These are phyloP conservation scores for Oligia fasciuncula DNA, from an alignment of 2,888 invertebrate genomes.

Conservation along the genomic window DNA sequence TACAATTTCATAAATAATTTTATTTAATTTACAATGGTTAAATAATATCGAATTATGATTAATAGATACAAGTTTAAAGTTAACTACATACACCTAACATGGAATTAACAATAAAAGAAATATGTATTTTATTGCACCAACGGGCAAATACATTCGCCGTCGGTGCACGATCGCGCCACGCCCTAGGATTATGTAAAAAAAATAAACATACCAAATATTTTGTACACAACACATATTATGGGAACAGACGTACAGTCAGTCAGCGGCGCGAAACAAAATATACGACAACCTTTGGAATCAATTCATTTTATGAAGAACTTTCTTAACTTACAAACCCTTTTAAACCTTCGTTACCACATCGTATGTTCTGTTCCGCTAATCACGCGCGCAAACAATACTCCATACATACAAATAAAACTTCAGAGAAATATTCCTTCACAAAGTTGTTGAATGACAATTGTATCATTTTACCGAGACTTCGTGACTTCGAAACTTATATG, in stretches of 20 bases:
- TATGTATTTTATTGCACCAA: constrained; percentile 57
- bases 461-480: constrained; percentile 32
- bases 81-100: constrained; percentile 81
- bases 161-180: constrained; percentile 58
- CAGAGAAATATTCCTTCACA: constrained; percentile 36
- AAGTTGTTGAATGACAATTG: constrained; percentile 21
- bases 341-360: constrained; percentile 26
- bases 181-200: constrained; percentile 67
- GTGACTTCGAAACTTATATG: constrained; percentile 19
- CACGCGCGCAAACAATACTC: constrained; percentile 28
- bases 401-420: constrained; percentile 54
- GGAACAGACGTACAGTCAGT: constrained; percentile 55
- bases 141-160: constrained; percentile 52
- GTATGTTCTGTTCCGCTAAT: constrained; percentile 44
- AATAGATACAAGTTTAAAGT: constrained; percentile 80
- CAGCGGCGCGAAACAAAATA: constrained; percentile 58
- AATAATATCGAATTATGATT: constrained; percentile 78
- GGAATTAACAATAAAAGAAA: constrained; percentile 77
- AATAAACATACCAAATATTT: constrained; percentile 68
- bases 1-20: constrained; percentile 84
- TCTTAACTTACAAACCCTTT: constrained; percentile 24
- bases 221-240: constrained; percentile 67
- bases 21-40: constrained; percentile 82
- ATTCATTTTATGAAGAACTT: constrained; percentile 31
- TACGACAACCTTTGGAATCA: constrained; percentile 48